A percentile compares a stretch with the other conserved stretches of the same genome.
Conservation (phyloP, 2,113 vertebrate genomes). For the Oncorhynchus keta region DNA sequence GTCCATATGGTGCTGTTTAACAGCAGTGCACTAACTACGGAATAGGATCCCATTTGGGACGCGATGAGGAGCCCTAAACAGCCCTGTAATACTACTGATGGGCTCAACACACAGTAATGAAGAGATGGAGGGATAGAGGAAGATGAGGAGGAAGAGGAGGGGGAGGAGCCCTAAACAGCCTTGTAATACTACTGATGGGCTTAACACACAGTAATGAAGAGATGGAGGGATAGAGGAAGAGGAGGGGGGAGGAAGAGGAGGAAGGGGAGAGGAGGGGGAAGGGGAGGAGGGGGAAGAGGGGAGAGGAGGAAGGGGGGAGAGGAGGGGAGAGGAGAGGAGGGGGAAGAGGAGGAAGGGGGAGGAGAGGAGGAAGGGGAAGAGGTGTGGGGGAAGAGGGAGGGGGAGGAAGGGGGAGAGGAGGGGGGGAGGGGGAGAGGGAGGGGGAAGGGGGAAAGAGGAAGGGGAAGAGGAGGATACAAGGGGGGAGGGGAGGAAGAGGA, state of each 20-base stretch:
- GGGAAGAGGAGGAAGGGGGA: not conserved
- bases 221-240: not conserved
- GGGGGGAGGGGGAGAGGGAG: not conserved
- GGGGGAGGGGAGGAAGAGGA: too few relatives aligned
- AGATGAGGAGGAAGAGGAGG: not conserved
- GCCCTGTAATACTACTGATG: not conserved
- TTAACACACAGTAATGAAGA: too few relatives aligned
- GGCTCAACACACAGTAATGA: not conserved
- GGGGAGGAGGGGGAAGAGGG: not conserved
- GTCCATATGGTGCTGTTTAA: too few relatives aligned
- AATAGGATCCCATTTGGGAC: too few relatives aligned
- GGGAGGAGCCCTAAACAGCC: too few relatives aligned
- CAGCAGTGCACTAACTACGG: too few relatives aligned
- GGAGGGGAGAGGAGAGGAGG: not conserved
- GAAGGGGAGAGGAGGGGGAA: rapidly evolving
- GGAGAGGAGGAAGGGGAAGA: too few relatives aligned
- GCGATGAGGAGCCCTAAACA: not conserved
- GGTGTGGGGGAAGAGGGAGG: too few relatives aligned
- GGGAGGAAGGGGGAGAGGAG: not conserved
- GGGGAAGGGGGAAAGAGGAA: too few relatives aligned
- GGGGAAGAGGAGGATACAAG: too few relatives aligned
- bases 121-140: not conserved
- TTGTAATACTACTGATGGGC: too few relatives aligned
- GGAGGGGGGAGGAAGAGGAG: rapidly evolving
- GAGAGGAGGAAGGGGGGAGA: not conserved